Evolutionary conservation across 2,113 vertebrate genomes (phyloP), one percentile per base, ranked within the genome.

Genomic region (Chrysochloris asiatica): DNA sequence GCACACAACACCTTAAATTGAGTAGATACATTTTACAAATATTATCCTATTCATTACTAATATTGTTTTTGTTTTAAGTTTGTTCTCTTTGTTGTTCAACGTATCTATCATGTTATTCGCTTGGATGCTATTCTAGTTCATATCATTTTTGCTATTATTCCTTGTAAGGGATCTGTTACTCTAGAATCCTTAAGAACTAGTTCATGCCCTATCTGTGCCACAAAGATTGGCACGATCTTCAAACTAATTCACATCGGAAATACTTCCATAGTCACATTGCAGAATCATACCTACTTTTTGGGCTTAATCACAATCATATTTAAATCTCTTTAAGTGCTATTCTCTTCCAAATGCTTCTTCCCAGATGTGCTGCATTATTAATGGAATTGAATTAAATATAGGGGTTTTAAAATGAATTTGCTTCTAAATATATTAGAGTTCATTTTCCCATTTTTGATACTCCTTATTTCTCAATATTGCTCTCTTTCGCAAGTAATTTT

Each of bases 371-470:
- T 96, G 84, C 93, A 97, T 96, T 94, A 97, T 97, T 95, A 92
- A 97, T 95, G 50, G 69, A 63, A 69, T 88, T 26, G 80, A 95
- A 95, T 97, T 96, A 96, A 96, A 95, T 97, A 94, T 56, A 96
- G 86, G 84, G 50, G 48, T 91, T 94, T 95, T 93, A 79, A 93
- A 96, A 97, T 93, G 94, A 96, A 95, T 86, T 92, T 94, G 91
- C 79, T 93, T 96, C 92, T 90, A 96, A 96, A 95, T 96, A 95
- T 96, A 96, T 96, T 94, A 89, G 88, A 91, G 83, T 95, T 97
- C 93, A 94, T 84, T 63, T 93, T 94, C 89, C 72, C 61, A 84
- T 71, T 92, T 38, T 92, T 89, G 80, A 93, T 69, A 72, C 88
- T 91, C 73, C 93, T 96, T 92, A 87, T 84, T 95, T 96, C 93